Percentiles rank a stretch among this genome's conserved stretches.
phyloP scores from a whole-genome alignment of 2,888 invertebrate genomes.

The Mythimna loreyi region DNA sequence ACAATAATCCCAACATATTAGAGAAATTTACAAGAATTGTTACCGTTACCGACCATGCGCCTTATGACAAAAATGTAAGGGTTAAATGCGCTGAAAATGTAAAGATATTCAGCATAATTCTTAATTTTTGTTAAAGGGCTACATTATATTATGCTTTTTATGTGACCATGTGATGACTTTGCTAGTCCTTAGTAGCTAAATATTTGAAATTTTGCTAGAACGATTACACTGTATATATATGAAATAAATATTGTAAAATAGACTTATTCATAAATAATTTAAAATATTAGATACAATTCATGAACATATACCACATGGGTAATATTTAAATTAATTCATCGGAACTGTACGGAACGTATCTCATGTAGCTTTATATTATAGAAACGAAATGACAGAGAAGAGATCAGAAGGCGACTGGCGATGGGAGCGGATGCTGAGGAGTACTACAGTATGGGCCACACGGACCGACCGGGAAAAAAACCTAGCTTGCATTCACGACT shows the following conservation, averaged over 20 bases:
- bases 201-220: background rate
- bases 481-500: slow-evolving; percentile 96
- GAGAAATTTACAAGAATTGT: slow-evolving; percentile 88
- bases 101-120: background rate
- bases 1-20: slow-evolving; percentile 86
- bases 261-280: too few relatives aligned
- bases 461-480: slow-evolving; percentile 94
- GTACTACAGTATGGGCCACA: slow-evolving; percentile 91
- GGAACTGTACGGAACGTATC: background rate
- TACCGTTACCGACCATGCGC: slow-evolving; percentile 73
- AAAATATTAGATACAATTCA: too few relatives aligned
- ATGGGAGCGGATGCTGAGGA: slow-evolving; percentile 96
- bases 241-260: too few relatives aligned
- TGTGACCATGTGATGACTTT: background rate
- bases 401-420: slow-evolving; percentile 96
- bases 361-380: slow-evolving; percentile 79
- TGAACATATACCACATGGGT: background rate
- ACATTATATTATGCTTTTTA: background rate
- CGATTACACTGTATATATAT: too few relatives aligned
- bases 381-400: slow-evolving; percentile 97
- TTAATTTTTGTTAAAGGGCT: background rate
- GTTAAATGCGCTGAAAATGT: background rate
- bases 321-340: background rate
- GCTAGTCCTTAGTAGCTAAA: background rate
- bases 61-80: slow-evolving; percentile 76